Base-by-base conservation (phyloP, 2,797 vertebrate species). In the Molossus molossus region DNA sequence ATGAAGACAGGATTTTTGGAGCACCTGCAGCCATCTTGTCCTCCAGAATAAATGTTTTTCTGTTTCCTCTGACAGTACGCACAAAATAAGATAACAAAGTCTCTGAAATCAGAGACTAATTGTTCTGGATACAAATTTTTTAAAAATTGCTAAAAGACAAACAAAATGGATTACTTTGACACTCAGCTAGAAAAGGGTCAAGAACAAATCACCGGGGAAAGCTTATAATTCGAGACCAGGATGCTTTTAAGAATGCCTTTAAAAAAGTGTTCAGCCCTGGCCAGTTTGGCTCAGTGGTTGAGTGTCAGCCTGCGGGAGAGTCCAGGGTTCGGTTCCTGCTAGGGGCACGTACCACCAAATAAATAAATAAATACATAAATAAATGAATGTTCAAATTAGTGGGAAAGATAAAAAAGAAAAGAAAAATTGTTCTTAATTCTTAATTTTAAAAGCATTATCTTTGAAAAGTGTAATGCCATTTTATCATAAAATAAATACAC, bases 41-140 rank as follows among this genome's bases (percentile, higher is more conserved):
- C 55, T 60, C 48, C n/a, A 55, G 76, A 90, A 62, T 60, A 70
- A 50, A 37, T 50, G 81, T 20, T 21, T 73, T 77, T 82, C 6
- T 62, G 23, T 67, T 48, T 6, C 18, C 15, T 33, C 55, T 53
- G 37, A 89, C 17, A 62, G 40, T 55, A 76, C 23, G 50, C 29
- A 84, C 33, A 55, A 87, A 55, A 81, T 50, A 76, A 81, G 58
- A 95, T n/a, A 90, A 87, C 12, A 62, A 90, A 77, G 21, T 25
- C 64, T 92, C 62, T 57, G 62, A 92, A 94, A 85, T 45, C 50
- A 95, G 60, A 91, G 33, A 27, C n/a, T 64, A 88, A 73, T 45
- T 65, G 6, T 76, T 60, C 48, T 23, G 55, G 55, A 87, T 4
- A 50, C 15, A 65, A 37, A 94, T 29, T 77, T 77, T 55, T 45